phyloP scores from a whole-genome alignment of 2,113 vertebrate species.

The Centropus bengalensis region DNA sequence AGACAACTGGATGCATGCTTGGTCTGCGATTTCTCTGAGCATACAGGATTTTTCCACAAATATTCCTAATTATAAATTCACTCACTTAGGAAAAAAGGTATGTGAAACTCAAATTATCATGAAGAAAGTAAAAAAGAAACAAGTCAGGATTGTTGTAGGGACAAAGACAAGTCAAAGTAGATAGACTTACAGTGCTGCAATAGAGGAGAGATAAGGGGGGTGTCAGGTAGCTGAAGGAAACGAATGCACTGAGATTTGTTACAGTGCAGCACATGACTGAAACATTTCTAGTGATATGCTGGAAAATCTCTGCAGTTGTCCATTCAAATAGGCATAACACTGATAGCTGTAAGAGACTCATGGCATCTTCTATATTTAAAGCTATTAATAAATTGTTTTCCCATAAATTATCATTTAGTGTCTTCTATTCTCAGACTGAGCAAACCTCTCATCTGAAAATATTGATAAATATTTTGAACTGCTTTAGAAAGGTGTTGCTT shows the following conservation, averaged over 20 bases:
- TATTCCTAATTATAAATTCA: too few relatives aligned
- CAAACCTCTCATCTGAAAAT: not conserved
- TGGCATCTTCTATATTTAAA: not conserved
- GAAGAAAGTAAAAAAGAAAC: not conserved
- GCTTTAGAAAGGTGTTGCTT: not conserved
- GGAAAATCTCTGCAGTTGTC: not conserved
- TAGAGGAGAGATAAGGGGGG: not conserved
- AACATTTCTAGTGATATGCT: rapidly evolving
- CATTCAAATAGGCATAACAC: rapidly evolving
- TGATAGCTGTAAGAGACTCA: not conserved
- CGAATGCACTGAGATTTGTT: rapidly evolving
- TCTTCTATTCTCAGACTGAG: not conserved
- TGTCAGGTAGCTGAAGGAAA: rapidly evolving
- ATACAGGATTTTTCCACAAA: too few relatives aligned
- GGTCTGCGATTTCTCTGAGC: not conserved
- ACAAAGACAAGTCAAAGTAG: not conserved
- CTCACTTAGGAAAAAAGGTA: not conserved
- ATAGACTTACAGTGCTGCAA: rapidly evolving
- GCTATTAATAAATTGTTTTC: not conserved
- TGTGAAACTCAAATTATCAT: not conserved
- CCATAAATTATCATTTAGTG: not conserved
- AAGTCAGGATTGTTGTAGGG: rapidly evolving
- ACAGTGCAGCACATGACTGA: rapidly evolving
- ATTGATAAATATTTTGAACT: not conserved
- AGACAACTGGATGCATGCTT: not conserved